Conservation (phyloP, 1,140 invertebrate genomes). For the Caenorhabditis inopinata region DNA sequence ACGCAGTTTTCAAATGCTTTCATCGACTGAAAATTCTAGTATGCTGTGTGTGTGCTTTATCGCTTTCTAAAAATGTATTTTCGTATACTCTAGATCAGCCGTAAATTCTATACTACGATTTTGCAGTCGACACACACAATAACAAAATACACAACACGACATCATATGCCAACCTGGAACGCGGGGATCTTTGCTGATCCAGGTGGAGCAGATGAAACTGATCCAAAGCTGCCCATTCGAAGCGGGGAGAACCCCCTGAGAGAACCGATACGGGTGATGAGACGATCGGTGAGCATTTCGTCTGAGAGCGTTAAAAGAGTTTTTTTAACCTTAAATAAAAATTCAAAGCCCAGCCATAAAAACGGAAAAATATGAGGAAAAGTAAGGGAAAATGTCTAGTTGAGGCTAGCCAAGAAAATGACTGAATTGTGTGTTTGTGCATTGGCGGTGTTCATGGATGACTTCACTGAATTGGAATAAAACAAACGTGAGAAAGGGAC, state of each 20-base stretch:
- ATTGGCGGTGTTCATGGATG: slow-evolving; percentile 19
- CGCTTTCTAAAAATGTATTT: no score
- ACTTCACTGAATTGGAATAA: neutral
- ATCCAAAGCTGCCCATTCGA: slow-evolving; percentile 8
- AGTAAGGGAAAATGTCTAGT: neutral
- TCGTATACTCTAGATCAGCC: no score
- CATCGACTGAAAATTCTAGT: no score
- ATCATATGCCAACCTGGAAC: neutral
- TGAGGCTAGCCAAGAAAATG: neutral
- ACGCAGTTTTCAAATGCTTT: no score
- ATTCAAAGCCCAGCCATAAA: neutral
- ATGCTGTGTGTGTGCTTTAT: no score
- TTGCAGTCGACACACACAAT: no score
- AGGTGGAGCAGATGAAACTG: neutral
- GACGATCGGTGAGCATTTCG: slow-evolving; percentile 21
- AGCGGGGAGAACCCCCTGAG: neutral
- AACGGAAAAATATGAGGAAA: neutral
- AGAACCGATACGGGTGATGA: slow-evolving; percentile 7
- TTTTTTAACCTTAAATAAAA: neutral
- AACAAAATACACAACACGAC: neutral
- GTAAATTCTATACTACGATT: no score
- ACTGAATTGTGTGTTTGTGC: neutral
- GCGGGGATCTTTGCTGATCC: slow-evolving; percentile 8
- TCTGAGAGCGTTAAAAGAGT: no score
- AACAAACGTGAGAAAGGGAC: neutral